Percentiles rank a stretch among this genome's conserved stretches.
phyloP scores from a whole-genome alignment of 1,140 invertebrate species.

The Mesaphorura yosii region DNA sequence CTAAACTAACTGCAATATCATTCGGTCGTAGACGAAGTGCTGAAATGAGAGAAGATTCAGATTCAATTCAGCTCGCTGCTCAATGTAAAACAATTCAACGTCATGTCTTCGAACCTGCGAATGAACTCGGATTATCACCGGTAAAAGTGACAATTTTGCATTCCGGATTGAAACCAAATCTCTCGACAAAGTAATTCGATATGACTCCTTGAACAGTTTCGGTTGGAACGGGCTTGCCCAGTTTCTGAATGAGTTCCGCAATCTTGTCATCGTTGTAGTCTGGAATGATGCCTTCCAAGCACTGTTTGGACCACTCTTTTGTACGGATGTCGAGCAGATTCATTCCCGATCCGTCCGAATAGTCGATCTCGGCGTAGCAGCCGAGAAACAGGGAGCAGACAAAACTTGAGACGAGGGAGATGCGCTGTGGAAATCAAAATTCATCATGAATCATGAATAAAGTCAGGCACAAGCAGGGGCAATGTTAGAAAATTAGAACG shows the following conservation, averaged over 20 bases:
- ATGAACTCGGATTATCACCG: conserved; percentile 70
- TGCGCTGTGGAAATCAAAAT: conserved; percentile 50
- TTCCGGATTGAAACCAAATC: conserved; percentile 66
- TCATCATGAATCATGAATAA: conserved; percentile 12
- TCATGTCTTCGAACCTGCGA: conserved; percentile 54
- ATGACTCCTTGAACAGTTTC: conserved; percentile 57
- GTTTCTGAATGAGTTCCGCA: conserved; percentile 47
- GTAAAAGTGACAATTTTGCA: conserved; percentile 81
- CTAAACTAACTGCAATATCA: conserved; percentile 79
- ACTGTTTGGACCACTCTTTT: conserved; percentile 62
- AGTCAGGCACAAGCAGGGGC: not conserved
- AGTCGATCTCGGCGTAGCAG: conserved; percentile 77
- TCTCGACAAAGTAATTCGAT: conserved; percentile 63
- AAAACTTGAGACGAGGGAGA: conserved; percentile 88
- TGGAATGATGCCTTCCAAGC: conserved; percentile 50
- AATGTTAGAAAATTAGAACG: not conserved
- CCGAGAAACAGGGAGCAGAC: conserved; percentile 78
- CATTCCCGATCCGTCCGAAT: conserved; percentile 90
- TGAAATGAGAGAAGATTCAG: conserved; percentile 34
- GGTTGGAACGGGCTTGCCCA: conserved; percentile 60
- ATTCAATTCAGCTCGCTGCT: too few relatives aligned
- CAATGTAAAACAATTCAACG: too few relatives aligned
- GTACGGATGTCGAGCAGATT: conserved; percentile 77
- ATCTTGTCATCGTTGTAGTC: conserved; percentile 31
- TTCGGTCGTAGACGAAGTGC: conserved; percentile 66